These are phyloP conservation scores for Pycnomerus fuliginosus DNA, from an alignment of 2,888 invertebrate genomes.

Conservation along the genomic window DNA sequence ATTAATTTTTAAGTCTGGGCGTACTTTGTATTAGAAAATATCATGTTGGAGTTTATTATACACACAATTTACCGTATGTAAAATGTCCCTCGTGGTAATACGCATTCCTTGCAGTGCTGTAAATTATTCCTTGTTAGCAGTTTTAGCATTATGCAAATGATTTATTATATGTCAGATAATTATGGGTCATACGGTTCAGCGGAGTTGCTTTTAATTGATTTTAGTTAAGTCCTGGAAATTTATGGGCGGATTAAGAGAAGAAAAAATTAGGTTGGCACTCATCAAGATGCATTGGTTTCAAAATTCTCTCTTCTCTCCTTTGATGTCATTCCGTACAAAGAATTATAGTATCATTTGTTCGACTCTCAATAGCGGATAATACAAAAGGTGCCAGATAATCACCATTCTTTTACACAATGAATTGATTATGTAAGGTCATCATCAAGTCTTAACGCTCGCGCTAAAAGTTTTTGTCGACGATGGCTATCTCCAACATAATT, in stretches of 20 bases:
- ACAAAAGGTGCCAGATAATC: constrained; percentile 28
- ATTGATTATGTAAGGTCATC: constrained; percentile 33
- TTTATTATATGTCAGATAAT: constrained; percentile 31
- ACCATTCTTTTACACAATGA: constrained; percentile 32
- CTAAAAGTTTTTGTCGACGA: constrained; percentile 28
- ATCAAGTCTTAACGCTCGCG: constrained; percentile 16
- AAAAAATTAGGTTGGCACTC: neutral
- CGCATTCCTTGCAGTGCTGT: constrained; percentile 24
- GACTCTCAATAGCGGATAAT: constrained; percentile 23
- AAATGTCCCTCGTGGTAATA: constrained; percentile 33
- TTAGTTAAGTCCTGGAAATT: neutral
- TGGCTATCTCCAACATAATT: constrained; percentile 28
- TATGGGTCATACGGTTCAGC: constrained; percentile 28
- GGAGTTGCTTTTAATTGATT: constrained; percentile 29
- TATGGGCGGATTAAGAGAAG: neutral
- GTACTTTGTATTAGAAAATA: constrained; percentile 17
- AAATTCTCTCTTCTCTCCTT: constrained; percentile 4
- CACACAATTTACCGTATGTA: constrained; percentile 22
- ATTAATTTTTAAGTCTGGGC: constrained; percentile 7
- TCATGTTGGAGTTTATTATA: constrained; percentile 19
- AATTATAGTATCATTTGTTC: constrained; percentile 21
- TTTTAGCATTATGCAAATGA: constrained; percentile 29
- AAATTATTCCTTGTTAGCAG: constrained; percentile 32
- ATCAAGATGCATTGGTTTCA: too few species aligned
- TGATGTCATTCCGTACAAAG: constrained; percentile 24